These are phyloP conservation scores for Syritta pipiens DNA, from an alignment of 2,888 invertebrate genomes.

Conservation along the genomic window DNA sequence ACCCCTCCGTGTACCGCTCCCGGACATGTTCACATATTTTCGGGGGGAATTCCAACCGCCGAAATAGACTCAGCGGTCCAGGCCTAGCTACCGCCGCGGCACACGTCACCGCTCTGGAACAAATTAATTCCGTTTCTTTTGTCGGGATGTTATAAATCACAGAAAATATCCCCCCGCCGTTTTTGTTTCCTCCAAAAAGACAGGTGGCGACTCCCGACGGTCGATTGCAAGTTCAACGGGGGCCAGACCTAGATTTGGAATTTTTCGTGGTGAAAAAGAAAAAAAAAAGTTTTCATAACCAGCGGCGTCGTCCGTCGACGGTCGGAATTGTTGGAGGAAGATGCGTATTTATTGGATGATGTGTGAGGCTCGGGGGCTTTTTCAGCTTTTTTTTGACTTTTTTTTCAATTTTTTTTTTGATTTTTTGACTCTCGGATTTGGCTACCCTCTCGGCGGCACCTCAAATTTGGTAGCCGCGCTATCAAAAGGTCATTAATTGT, in stretches of 20 bases:
- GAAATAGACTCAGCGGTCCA: slow-evolving; percentile 29
- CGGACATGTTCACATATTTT: slow-evolving; percentile 51
- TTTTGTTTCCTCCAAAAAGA: slow-evolving; percentile 34
- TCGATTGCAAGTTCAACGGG: too few relatives aligned
- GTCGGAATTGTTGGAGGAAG: slow-evolving; percentile 33
- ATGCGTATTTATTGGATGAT: slow-evolving; percentile 28
- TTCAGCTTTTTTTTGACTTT: too few relatives aligned
- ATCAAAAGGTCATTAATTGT: slow-evolving; percentile 67
- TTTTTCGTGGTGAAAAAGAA: too few relatives aligned
- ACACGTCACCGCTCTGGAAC: slow-evolving; percentile 62
- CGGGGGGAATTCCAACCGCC: slow-evolving; percentile 42
- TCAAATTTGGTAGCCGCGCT: slow-evolving; percentile 38
- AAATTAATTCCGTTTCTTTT: slow-evolving; percentile 63
- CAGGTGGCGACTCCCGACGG: slow-evolving; percentile 61
- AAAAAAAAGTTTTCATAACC: slow-evolving; percentile 39
- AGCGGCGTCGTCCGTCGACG: slow-evolving; percentile 34
- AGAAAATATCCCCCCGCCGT: slow-evolving; percentile 18
- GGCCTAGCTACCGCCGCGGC: slow-evolving; percentile 62
- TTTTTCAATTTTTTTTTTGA: too few relatives aligned
- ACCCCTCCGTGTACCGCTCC: slow-evolving; percentile 47
- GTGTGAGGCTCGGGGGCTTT: slow-evolving; percentile 39
- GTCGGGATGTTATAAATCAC: slow-evolving; percentile 66
- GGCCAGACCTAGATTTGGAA: slow-evolving; percentile 58
- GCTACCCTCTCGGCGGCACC: too few relatives aligned
- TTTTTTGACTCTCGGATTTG: too few relatives aligned